phyloP scores from a whole-genome alignment of 2,113 vertebrate genomes.

The Pithys albifrons region DNA sequence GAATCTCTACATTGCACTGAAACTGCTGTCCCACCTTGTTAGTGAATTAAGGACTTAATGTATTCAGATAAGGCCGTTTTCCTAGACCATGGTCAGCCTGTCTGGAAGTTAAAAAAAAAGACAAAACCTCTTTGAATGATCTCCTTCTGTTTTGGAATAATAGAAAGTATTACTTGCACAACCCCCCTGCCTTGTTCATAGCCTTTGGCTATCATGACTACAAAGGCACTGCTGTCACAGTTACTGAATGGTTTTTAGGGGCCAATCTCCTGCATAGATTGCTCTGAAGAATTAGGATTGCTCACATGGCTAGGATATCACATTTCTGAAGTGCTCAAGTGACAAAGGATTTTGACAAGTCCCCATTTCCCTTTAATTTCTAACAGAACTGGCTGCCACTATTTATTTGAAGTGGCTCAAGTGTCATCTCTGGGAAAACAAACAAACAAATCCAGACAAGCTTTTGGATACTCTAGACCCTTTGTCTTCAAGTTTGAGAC shows the following conservation, averaged over 20 bases:
- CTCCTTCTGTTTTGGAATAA: background rate
- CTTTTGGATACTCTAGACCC: background rate
- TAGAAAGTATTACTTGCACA: background rate
- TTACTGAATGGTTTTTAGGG: background rate
- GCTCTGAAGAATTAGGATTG: background rate
- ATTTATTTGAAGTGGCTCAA: background rate
- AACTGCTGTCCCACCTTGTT: background rate
- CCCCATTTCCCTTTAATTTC: background rate
- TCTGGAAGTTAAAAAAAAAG: no score
- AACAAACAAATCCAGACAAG: background rate
- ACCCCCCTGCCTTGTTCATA: background rate
- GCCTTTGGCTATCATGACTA: background rate
- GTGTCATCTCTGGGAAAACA: background rate
- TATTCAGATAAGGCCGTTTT: background rate
- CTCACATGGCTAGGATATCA: background rate
- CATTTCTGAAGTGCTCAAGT: background rate
- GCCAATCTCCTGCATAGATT: background rate
- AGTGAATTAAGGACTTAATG: background rate
- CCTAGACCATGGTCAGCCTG: background rate
- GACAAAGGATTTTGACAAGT: background rate
- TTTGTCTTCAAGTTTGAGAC: background rate
- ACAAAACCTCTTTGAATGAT: background rate
- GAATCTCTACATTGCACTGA: background rate
- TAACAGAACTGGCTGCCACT: background rate
- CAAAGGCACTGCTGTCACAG: background rate